Conservation (phyloP, 2,113 vertebrate genomes). For the Hypomesus transpacificus region DNA sequence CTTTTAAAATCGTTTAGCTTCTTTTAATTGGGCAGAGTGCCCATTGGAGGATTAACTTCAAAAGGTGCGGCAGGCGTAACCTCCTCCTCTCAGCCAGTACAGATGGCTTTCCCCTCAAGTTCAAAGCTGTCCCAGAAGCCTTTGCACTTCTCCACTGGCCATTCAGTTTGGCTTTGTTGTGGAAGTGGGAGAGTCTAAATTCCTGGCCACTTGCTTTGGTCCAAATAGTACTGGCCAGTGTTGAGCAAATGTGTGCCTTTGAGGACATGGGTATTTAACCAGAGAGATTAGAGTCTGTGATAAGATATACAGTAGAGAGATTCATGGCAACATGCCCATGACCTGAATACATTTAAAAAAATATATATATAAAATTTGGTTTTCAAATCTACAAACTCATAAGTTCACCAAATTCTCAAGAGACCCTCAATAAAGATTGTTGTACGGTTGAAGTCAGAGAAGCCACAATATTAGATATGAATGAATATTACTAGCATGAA, state of each 20-base stretch:
- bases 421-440: too few relatives aligned
- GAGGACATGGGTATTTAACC: slow-evolving; percentile 59
- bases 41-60: slow-evolving; percentile 56
- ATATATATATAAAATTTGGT: slow-evolving; percentile 2
- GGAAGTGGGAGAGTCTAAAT: slow-evolving; percentile 52
- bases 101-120: slow-evolving; percentile 52
- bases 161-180: slow-evolving; percentile 28
- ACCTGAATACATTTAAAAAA: slow-evolving; percentile 30
- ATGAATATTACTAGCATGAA: too few relatives aligned
- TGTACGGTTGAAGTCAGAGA: too few relatives aligned
- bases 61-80: slow-evolving; percentile 36
- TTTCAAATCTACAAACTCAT: background rate
- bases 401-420: background rate
- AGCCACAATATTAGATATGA: too few relatives aligned
- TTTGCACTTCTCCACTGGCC: slow-evolving; percentile 38
- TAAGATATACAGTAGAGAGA: slow-evolving; percentile 45
- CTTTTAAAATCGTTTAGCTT: slow-evolving; percentile 49
- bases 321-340: slow-evolving; percentile 45
- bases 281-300: slow-evolving; percentile 59
- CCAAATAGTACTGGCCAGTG: slow-evolving; percentile 58
- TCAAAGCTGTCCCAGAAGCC: slow-evolving; percentile 55
- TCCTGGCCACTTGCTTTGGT: slow-evolving; percentile 61
- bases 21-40: slow-evolving; percentile 55
- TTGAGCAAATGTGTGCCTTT: slow-evolving; percentile 58
- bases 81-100: slow-evolving; percentile 34